Evolutionary conservation across 2,797 vertebrate species (phyloP), one percentile per base, ranked within the genome.

Genomic region (Smutsia temminckii): DNA sequence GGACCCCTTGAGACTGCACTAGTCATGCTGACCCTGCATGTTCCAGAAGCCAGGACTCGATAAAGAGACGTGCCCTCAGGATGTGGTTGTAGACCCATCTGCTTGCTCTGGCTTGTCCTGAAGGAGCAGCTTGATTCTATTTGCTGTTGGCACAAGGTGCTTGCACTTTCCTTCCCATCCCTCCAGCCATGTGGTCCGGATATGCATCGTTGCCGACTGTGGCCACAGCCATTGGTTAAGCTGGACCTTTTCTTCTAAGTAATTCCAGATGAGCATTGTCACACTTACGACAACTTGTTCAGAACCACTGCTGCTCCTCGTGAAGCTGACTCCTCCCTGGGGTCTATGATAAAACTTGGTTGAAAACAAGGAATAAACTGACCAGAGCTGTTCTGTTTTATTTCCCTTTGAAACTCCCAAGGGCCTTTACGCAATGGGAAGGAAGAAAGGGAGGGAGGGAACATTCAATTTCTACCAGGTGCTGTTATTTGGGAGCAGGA

Each of bases 21-120:
- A 94, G 81, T 97, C 85, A 95, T 17, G 46, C 85, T 93, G 94
- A 95, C 61, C 32, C 64, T 64, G 3, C 37, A 37, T 2, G 9
- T 20, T 75, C 86, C 29, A 66, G 91, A 90, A 88, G 59, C 72
- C 63, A 42, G 93, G 75, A 3, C 71, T 84, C 34, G 94, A 95
- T 95, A 80, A 72, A 2, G 46, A 63, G 75, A 6, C 42, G 3
- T 2, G 34, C 29, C 46, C 92, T 86, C 81, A 51, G 91, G 91
- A 92, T 94, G 87, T 92, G 96, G 77, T n/a, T 37, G 17, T 40
- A 53, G 57, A 18, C 64, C 69, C 46, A 32, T 69, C 68, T 51
- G 37, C 51, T 6, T 71, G 68, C 57, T 55, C 66, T 8, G 10
- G 55, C 86, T 75, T 61, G 49, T 66, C 77, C 23, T 59, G 16